Evolutionary conservation across 2,888 invertebrate genomes (phyloP), one percentile per base, ranked within the genome.

Genomic region (Quadriops clusia): DNA sequence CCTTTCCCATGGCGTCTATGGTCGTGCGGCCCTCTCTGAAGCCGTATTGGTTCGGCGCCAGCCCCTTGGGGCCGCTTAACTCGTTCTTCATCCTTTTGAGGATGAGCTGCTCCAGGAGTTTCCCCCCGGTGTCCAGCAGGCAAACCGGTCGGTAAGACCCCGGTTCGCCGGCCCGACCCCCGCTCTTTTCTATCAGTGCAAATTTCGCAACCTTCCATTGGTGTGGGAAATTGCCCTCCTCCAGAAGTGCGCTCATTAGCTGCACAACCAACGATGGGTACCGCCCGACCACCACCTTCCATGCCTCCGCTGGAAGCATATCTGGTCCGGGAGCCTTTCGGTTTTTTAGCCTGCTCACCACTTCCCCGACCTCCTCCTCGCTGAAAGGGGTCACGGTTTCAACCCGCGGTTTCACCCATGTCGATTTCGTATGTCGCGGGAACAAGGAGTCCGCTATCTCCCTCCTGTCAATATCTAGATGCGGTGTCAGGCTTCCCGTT

Each of bases 41-140:
- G 5, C 34, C 37, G 17, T 17, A 37, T 18, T 37, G 35, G 5
- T 23, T 28, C 11, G 23, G 15, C 3, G 34, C 23, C 7, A 36
- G 23, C 6, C 17, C 23, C 8, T 14, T 14, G 16, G 13, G 9
- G n/a, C 22, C 28, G n/a, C 28, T 21, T 3, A 37, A n/a, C 18
- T 36, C 36, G 2, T 17, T 21, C 4, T 28, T 15, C n/a, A 36
- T 14, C 7, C 18, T 18, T 7, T 7, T 18, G 7, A n/a, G n/a
- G n/a, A n/a, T n/a, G n/a, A n/a, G n/a, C n/a, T n/a, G n/a, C n/a
- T n/a, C n/a, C n/a, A n/a, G n/a, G n/a, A n/a, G n/a, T n/a, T n/a
- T n/a, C n/a, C n/a, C n/a, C n/a, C n/a, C n/a, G n/a, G n/a, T n/a
- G n/a, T n/a, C n/a, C n/a, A n/a, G n/a, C n/a, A n/a, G n/a, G n/a